Base-by-base conservation (phyloP, 2,888 invertebrate species). In the Sycophila texana region DNA sequence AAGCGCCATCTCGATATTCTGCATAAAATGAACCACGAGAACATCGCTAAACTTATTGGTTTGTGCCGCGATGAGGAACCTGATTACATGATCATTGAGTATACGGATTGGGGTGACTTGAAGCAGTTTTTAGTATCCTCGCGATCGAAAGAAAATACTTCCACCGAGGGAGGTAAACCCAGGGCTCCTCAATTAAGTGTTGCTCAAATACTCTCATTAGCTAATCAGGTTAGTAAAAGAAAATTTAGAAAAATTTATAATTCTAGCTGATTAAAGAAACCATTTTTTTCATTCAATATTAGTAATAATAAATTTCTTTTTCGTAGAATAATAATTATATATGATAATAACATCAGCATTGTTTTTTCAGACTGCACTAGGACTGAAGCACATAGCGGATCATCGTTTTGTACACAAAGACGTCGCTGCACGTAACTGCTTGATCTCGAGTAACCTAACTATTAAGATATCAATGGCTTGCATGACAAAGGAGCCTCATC, bases 21-120 rank as follows among this genome's bases (percentile, higher is more conserved):
- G 88, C 93, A 94, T 68, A 95, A 95, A 80, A 91, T 97, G n/a
- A 94, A 95, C 7, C 97, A 98, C 89, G 94, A 95, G 82, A 95
- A 96, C 86, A 93, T 98, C 0, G 95, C 94, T 0, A 94, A 94
- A 57, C 91, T 98, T 63, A 92, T 96, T 72, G 98, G 97, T 0
- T 91, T 98, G 12, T 97, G 97, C 87, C 93, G 95, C 65, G 96
- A 96, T 72, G 92, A 93, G 4, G 97, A 97, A 84, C 98, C 98
- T 0, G 96, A 97, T 88, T 96, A 95, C 86, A 94, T 98, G 93
- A 93, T 98, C 26, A 91, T 97, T 16, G 97, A 98, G 87, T 96
- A 97, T 88, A 97, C 97, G 3, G 98, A 98, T 88, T 98, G 98
- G 98, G 98, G 98, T 7, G 98, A 98, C 89, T 92, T 98, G 72